Conservation (phyloP, 2,113 vertebrate genomes). For the Tenrec ecaudatus region DNA sequence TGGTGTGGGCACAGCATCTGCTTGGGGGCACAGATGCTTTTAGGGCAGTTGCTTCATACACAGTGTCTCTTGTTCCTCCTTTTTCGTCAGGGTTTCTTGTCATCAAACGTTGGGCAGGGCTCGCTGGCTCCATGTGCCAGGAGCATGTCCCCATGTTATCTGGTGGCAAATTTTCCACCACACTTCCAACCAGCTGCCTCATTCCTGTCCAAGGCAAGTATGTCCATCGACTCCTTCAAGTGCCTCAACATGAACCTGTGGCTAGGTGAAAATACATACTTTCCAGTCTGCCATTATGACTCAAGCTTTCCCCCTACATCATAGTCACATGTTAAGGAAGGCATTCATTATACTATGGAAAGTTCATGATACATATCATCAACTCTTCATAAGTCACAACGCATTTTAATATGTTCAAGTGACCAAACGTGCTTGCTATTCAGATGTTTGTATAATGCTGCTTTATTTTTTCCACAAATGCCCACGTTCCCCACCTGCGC, state of each 20-base stretch:
- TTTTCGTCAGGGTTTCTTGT: background rate
- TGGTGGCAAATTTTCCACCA: background rate
- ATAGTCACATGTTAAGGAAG: background rate
- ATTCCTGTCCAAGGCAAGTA: background rate
- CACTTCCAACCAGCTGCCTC: background rate
- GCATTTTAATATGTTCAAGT: constrained; percentile 5
- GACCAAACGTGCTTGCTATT: background rate
- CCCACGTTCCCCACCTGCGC: background rate
- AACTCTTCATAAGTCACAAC: constrained; percentile 2
- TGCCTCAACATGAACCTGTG: background rate
- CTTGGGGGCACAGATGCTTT: background rate
- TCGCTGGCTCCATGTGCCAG: background rate
- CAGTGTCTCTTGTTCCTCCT: background rate
- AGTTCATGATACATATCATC: background rate
- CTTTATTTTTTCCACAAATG: background rate
- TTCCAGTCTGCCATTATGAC: background rate
- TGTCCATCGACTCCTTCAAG: background rate
- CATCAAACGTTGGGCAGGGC: background rate
- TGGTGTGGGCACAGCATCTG: background rate
- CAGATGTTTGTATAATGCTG: background rate
- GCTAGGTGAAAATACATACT: background rate
- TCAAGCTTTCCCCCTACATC: background rate
- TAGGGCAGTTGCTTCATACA: background rate
- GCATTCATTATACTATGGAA: background rate
- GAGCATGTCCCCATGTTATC: background rate